Evolutionary conservation across 2,797 vertebrate species (phyloP).

Genomic region (Peromyscus eremicus): DNA sequence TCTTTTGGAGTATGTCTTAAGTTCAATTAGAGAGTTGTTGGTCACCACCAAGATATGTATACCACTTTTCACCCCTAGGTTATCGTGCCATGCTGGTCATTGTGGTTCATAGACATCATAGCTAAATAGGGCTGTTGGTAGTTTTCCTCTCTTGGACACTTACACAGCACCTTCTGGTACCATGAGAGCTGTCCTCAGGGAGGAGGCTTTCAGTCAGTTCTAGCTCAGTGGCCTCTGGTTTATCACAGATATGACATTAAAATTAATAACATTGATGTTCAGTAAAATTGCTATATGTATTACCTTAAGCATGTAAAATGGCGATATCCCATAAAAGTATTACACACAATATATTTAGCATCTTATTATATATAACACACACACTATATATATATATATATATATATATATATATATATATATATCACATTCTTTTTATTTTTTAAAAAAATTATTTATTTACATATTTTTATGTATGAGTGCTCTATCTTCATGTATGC

Average conservation of each 20-base stretch:
- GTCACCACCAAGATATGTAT: too few species aligned
- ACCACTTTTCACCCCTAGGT: neutral
- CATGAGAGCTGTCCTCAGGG: neutral
- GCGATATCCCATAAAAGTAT: neutral
- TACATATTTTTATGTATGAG: neutral
- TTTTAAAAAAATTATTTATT: neutral
- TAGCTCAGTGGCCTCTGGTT: neutral
- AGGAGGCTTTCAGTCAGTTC: neutral
- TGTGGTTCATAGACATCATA: neutral
- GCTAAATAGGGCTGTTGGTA: neutral
- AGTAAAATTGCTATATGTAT: conserved; percentile 34
- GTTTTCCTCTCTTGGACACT: neutral
- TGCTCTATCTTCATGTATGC: neutral
- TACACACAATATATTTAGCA: neutral
- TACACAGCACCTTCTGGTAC: neutral
- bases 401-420: neutral
- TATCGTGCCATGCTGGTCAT: neutral
- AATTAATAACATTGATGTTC: conserved; percentile 38
- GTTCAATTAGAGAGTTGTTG: too few species aligned
- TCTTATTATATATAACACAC: neutral
- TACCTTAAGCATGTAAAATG: neutral
- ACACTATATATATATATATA: neutral
- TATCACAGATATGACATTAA: conserved; percentile 50
- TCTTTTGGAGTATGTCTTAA: neutral
- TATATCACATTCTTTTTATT: neutral